phyloP scores from a whole-genome alignment of 2,888 invertebrate species.

The Leucophenga maculata region DNA sequence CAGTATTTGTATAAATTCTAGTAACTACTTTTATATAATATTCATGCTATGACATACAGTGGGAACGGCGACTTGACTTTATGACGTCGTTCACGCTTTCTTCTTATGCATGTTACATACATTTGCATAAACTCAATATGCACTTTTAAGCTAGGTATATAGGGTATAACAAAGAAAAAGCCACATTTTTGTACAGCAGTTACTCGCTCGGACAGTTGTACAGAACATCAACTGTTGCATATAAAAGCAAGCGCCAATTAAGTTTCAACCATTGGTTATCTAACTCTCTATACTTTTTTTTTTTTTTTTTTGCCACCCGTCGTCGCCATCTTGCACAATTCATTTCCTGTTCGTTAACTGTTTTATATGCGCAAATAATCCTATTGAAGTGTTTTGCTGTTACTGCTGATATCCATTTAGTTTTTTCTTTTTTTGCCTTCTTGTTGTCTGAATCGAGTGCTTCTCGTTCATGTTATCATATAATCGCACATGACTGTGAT shows the following conservation, averaged over 20 bases:
- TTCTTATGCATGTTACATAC: too few species aligned
- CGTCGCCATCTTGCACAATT: constrained; percentile 41
- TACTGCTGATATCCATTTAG: neutral
- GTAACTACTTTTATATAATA: too few species aligned
- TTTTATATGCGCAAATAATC: constrained; percentile 49
- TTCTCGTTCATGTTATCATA: neutral
- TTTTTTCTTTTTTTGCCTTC: too few species aligned
- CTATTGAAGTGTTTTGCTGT: constrained; percentile 30
- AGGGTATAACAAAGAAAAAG: neutral
- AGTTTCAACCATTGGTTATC: neutral
- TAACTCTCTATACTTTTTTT: neutral
- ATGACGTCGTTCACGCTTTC: too few species aligned
- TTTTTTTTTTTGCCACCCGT: constrained; percentile 7
- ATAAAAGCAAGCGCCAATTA: neutral
- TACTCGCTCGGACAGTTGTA: neutral
- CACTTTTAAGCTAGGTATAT: neutral
- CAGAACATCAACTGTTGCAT: neutral
- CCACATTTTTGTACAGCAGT: too few species aligned
- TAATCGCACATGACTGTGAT: constrained; percentile 9
- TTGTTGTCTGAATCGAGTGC: too few species aligned
- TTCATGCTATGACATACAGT: too few species aligned
- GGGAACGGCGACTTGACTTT: too few species aligned
- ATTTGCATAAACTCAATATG: too few species aligned
- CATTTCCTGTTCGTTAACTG: constrained; percentile 48
- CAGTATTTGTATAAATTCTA: too few species aligned